Conservation (phyloP, 2,797 vertebrate genomes). For the Lates japonicus region DNA sequence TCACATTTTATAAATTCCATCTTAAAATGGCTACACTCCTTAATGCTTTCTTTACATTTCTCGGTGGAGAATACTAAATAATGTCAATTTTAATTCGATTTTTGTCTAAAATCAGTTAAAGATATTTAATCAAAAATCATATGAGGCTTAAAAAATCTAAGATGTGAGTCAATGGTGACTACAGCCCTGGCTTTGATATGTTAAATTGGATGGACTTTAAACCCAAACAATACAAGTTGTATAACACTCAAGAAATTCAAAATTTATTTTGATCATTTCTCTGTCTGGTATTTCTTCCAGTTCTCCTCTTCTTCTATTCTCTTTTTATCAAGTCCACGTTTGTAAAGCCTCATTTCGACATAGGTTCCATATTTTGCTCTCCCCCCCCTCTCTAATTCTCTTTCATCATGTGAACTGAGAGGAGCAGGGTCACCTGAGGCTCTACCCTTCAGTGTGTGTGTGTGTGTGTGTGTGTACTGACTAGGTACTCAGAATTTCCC, state of each 20-base stretch:
- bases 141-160: neutral
- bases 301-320: slow-evolving; percentile 34
- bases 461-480: slow-evolving; percentile 20
- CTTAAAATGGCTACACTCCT: neutral
- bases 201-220: slow-evolving; percentile 4
- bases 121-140: slow-evolving; percentile 3
- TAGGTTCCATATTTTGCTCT: slow-evolving; percentile 25
- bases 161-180: neutral
- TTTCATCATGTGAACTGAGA: slow-evolving; percentile 82
- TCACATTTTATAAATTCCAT: neutral
- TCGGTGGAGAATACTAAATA: neutral
- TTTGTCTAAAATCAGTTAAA: neutral
- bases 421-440: slow-evolving; percentile 76
- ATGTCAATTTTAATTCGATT: neutral
- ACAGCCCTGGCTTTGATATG: neutral
- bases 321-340: slow-evolving; percentile 29
- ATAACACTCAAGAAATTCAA: slow-evolving; percentile 30
- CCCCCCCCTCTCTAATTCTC: slow-evolving; percentile 74
- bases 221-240: slow-evolving; percentile 19
- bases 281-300: slow-evolving; percentile 22
- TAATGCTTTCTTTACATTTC: neutral
- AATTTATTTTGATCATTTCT: slow-evolving; percentile 23
- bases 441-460: slow-evolving; percentile 49
- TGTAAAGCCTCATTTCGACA: slow-evolving; percentile 37
- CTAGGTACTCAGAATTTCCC: slow-evolving; percentile 38